phyloP scores from a whole-genome alignment of 53 echinoderm and acorn worm species.

The Astropecten irregularis region DNA sequence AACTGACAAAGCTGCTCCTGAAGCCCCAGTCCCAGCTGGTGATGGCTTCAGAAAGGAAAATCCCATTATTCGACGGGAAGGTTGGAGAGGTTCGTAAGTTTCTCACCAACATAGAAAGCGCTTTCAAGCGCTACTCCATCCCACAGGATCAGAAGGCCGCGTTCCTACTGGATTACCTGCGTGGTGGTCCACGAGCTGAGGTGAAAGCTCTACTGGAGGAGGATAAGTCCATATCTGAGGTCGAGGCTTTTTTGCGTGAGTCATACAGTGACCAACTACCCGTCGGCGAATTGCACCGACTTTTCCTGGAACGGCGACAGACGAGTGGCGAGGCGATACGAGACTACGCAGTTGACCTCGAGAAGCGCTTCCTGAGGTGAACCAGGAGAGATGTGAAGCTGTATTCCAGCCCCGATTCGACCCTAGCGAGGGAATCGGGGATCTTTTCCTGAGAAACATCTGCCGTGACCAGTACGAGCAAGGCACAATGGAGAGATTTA shows the following conservation, averaged over 20 bases:
- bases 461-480: slow-evolving; percentile 7
- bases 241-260: not conserved
- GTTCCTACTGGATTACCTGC: slow-evolving; percentile 20
- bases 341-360: slow-evolving; percentile 51
- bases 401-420: slow-evolving; percentile 33
- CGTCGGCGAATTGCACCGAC: slow-evolving; percentile 23
- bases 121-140: slow-evolving; percentile 18
- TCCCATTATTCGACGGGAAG: slow-evolving; percentile 5
- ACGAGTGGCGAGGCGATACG: not conserved
- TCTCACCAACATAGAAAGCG: not conserved
- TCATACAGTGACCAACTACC: slow-evolving; percentile 1
- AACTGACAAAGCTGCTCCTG: not conserved
- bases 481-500: not conserved
- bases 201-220: not conserved
- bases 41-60: slow-evolving; percentile 29
- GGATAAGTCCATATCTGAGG: not conserved
- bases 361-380: slow-evolving; percentile 9
- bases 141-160: not conserved
- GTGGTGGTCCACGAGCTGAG: slow-evolving; percentile 8
- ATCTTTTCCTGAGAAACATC: slow-evolving; percentile 3
- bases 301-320: slow-evolving; percentile 30
- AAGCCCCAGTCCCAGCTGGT: slow-evolving; percentile 1
- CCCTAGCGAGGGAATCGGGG: not conserved
- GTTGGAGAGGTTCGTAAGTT: slow-evolving; percentile 10
- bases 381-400: slow-evolving; percentile 13